Evolutionary conservation across 2,797 vertebrate species (phyloP).

Genomic region (Sebastes steindachneri): DNA sequence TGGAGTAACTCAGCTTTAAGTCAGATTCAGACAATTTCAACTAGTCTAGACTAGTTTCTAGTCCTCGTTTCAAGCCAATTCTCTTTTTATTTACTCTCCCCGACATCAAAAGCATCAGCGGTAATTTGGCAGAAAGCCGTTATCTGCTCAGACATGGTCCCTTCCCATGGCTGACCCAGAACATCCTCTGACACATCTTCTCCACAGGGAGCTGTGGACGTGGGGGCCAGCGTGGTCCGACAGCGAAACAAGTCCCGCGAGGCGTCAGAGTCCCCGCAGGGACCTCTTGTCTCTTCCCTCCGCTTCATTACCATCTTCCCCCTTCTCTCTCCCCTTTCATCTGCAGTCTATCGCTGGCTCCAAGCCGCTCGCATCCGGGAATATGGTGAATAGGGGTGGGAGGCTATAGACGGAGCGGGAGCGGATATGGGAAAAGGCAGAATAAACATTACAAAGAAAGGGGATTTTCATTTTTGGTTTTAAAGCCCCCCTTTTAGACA

Average conservation of each 20-base stretch:
- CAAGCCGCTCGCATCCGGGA: constrained; percentile 72
- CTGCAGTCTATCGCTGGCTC: constrained; percentile 73
- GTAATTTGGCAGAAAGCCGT: constrained; percentile 70
- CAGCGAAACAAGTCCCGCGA: constrained; percentile 74
- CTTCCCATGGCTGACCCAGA: constrained; percentile 77
- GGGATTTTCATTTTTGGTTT: constrained; percentile 71
- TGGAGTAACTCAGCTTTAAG: not conserved
- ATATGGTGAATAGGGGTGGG: constrained; percentile 70
- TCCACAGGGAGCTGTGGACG: constrained; percentile 69
- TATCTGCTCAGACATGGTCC: constrained; percentile 70
- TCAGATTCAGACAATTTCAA: constrained; percentile 1
- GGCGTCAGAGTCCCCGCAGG: constrained; percentile 53
- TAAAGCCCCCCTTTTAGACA: constrained; percentile 19
- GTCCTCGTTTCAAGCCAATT: not conserved
- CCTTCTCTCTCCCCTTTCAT: constrained; percentile 74
- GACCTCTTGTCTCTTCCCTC: constrained; percentile 76
- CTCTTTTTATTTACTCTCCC: constrained; percentile 42
- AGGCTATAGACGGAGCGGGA: constrained; percentile 61
- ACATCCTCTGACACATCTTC: constrained; percentile 75
- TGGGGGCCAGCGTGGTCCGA: constrained; percentile 68
- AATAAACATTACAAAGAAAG: constrained; percentile 75
- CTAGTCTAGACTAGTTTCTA: not conserved
- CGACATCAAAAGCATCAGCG: constrained; percentile 58
- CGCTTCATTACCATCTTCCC: constrained; percentile 76
- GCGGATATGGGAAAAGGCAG: constrained; percentile 79